Evolutionary conservation across 2,113 vertebrate species (phyloP), one percentile per base, ranked within the genome.

Genomic region (Circaetus cinerascens): DNA sequence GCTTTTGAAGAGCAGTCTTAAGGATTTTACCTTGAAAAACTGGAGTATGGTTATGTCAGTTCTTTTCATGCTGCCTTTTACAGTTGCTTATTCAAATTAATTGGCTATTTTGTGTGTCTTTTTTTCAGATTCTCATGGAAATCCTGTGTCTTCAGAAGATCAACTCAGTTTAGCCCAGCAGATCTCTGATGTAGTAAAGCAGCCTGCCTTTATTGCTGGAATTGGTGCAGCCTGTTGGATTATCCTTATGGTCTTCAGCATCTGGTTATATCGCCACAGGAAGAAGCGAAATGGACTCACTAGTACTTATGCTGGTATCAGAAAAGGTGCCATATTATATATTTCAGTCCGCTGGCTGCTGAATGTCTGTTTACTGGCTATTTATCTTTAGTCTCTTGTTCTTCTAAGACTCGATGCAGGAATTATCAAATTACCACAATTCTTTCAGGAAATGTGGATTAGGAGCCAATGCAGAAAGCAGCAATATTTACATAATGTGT

Each of bases 211-310:
- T 69, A 99, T 99, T 48, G 99, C 99, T 2, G 99, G 99, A 21
- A 99, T 99, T 3, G 99, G 99, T 12, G 99, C 99, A 0, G 99
- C 99, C 15, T 99, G 99, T 63, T 99, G 99, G 99, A 99, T 99
- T 95, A 99, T 99, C 96, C 99, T 99, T 64, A 99, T 99, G 99
- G 99, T 99, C 76, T 99, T 99, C 97, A 99, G 99, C 95, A 98
- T 99, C 98, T 99, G 99, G 99, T 97, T 99, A 5, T 99, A 99
- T 82, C 98, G 99, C 5, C 99, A 99, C 96, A 96, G 99, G 38
- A 99, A 99, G 98, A 99, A 99, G 93, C 98, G 99, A 84, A 99
- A 97, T 5, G 99, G 99, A 14, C 99, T 99, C 62, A 98, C 98
- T 71, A 99, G 98, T 97, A 99, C 99, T 93, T 99, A 99, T 0